A percentile compares a stretch with the other conserved stretches of the same genome.
Evolutionary conservation across 2,888 invertebrate genomes (phyloP).

Genomic region (Hydroisotoma schaefferi): DNA sequence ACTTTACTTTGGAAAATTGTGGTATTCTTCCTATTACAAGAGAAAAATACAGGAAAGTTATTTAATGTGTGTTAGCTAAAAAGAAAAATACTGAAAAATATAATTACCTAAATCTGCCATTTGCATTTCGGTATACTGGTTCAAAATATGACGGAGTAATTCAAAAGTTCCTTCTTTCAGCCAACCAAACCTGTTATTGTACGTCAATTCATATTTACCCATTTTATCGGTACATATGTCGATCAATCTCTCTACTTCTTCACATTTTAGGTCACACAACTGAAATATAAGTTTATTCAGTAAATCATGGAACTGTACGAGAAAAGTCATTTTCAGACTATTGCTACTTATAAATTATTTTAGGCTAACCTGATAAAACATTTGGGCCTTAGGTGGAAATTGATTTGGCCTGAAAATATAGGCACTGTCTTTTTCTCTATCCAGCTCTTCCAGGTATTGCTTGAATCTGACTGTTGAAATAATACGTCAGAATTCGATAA

Average conservation of each 20-base stretch:
- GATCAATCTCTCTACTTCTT: conserved; percentile 74
- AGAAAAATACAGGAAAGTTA: neutral
- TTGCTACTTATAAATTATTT: neutral
- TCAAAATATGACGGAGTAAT: conserved; percentile 44
- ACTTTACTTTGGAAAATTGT: conserved; percentile 15
- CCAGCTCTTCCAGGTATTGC: conserved; percentile 35
- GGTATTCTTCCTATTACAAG: conserved; percentile 37
- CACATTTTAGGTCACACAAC: conserved; percentile 75
- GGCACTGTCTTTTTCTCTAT: conserved; percentile 54
- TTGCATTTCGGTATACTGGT: conserved; percentile 39
- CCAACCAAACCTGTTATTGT: conserved; percentile 40
- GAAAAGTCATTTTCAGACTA: conserved; percentile 4
- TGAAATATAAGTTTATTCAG: conserved; percentile 54
- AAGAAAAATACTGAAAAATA: neutral
- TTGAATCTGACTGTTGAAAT: conserved; percentile 27
- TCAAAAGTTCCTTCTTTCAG: conserved; percentile 43
- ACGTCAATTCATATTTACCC: conserved; percentile 18
- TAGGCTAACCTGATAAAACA: conserved; percentile 75
- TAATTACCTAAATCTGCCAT: conserved; percentile 34
- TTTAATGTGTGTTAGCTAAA: neutral
- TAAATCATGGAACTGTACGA: neutral
- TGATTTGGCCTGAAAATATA: conserved; percentile 67
- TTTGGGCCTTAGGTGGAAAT: conserved; percentile 77
- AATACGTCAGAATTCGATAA: too few species aligned
- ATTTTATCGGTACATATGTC: conserved; percentile 60